These are phyloP conservation scores for Selenia dentaria DNA, from an alignment of 2,888 invertebrate species.

Conservation along the genomic window DNA sequence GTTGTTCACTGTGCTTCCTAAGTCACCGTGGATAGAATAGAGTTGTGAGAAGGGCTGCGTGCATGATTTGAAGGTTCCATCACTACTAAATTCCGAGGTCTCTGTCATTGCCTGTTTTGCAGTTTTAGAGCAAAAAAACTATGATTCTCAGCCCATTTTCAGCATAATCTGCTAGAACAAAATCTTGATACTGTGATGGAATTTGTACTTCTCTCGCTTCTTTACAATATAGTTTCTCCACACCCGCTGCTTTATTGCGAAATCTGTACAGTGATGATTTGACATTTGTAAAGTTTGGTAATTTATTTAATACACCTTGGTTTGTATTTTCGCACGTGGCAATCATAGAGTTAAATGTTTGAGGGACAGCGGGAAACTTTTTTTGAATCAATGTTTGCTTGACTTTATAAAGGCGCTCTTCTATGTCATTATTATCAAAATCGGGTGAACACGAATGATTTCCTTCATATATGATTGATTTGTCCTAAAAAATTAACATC, in stretches of 20 bases:
- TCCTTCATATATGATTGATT: no score
- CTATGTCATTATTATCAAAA: no score
- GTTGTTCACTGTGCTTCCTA: constrained; percentile 18
- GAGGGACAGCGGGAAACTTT: no score
- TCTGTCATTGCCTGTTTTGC: no score
- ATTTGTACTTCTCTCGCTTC: constrained; percentile 8
- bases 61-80: constrained; percentile 23
- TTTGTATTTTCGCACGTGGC: not conserved
- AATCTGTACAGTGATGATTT: constrained; percentile 16
- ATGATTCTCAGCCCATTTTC: constrained; percentile 9
- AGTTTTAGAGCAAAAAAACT: constrained; percentile 13
- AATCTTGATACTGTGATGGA: not conserved
- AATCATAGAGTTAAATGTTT: not conserved
- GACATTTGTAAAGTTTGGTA: constrained; percentile 6
- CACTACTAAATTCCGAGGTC: constrained; percentile 12
- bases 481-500: no score
- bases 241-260: constrained; percentile 9
- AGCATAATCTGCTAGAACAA: constrained; percentile 3
- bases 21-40: constrained; percentile 21
- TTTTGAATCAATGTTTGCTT: no score
- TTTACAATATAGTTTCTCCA: constrained; percentile 6
- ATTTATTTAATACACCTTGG: not conserved
- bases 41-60: constrained; percentile 14
- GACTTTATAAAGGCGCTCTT: no score
- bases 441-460: no score